Evolutionary conservation across 23 tunicate species (phyloP).

Genomic region (Phallusia fumigata): DNA sequence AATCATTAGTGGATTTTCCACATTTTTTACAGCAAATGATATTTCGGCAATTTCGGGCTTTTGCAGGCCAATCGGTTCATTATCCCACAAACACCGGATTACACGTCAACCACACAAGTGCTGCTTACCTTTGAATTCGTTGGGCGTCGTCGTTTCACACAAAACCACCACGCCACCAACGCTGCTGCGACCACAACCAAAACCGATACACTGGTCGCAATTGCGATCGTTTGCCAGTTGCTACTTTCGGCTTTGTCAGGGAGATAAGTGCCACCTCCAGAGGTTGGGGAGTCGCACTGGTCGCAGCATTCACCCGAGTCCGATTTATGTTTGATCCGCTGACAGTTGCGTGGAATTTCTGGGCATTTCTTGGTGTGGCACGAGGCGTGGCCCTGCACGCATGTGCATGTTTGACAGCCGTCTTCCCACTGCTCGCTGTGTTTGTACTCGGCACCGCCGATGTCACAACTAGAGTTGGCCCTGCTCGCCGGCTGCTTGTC

Average conservation of each 20-base stretch:
- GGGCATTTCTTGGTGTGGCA: not conserved
- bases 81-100: too few relatives aligned
- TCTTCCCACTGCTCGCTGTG: not conserved
- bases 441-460: not conserved
- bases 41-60: too few relatives aligned
- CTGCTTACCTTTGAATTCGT: not conserved
- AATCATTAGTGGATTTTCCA: too few relatives aligned
- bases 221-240: not conserved
- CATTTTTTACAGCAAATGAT: too few relatives aligned
- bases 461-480: not conserved
- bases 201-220: not conserved
- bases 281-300: not conserved
- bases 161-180: not conserved
- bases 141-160: not conserved
- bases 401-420: not conserved
- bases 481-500: too few relatives aligned
- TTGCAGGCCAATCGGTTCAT: too few relatives aligned
- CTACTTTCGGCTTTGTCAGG: not conserved
- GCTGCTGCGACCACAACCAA: not conserved
- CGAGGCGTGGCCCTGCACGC: conserved; percentile 7
- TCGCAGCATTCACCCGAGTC: not conserved
- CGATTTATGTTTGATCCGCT: not conserved
- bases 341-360: not conserved
- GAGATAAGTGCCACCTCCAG: not conserved
- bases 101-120: too few relatives aligned